A percentile compares a stretch with the other conserved stretches of the same genome.
phyloP scores from a whole-genome alignment of 2,888 invertebrate species.

The Alsophila aescularia region DNA sequence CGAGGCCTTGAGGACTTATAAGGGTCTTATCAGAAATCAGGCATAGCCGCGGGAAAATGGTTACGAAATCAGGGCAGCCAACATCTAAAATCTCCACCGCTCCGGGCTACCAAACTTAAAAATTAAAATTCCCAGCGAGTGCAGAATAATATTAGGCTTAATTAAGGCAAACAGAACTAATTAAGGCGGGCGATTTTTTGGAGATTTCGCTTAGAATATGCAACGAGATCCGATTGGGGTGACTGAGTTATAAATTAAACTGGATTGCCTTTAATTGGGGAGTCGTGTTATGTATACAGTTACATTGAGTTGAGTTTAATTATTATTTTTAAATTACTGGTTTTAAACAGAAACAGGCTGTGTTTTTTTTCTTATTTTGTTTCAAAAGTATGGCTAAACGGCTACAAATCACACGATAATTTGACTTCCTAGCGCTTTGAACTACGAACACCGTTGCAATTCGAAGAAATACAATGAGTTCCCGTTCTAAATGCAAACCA shows the following conservation, averaged over 20 bases:
- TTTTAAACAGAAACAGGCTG: too few relatives aligned
- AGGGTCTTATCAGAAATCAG: background rate
- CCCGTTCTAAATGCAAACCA: conserved; percentile 13
- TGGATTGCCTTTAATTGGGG: conserved; percentile 10
- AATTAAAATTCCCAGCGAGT: conserved; percentile 58
- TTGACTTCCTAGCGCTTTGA: background rate
- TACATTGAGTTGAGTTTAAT: too few relatives aligned
- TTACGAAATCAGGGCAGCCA: conserved; percentile 6
- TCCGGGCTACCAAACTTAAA: conserved; percentile 28
- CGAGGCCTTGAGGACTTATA: background rate
- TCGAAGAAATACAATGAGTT: conserved; percentile 8
- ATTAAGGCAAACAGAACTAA: conserved; percentile 65
- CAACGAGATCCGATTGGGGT: conserved; percentile 44
- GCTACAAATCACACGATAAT: too few relatives aligned
- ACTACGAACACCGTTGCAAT: conserved; percentile 9
- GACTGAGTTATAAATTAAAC: conserved; percentile 36
- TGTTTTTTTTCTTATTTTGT: too few relatives aligned
- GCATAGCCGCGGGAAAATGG: background rate
- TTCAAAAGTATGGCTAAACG: too few relatives aligned
- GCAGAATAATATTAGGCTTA: conserved; percentile 45
- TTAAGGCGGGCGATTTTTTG: conserved; percentile 54
- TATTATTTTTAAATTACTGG: too few relatives aligned
- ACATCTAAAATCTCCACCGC: conserved; percentile 30
- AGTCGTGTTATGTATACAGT: background rate
- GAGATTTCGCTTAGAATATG: conserved; percentile 45